Conservation (phyloP, 2,888 invertebrate genomes). For the Cephus spinipes region DNA sequence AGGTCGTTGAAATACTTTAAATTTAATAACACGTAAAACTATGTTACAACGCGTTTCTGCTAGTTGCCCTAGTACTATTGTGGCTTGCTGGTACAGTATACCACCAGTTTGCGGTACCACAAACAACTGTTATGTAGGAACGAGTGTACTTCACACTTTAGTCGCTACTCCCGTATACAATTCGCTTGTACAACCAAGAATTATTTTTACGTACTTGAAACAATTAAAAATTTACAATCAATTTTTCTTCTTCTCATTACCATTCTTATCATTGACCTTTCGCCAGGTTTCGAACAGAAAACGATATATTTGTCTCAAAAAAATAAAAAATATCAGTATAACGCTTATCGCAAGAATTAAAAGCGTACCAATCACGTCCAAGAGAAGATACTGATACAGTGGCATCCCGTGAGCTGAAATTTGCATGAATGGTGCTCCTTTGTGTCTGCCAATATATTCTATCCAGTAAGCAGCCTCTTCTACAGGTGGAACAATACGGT, state of each 20-base stretch:
- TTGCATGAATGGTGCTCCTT: slow-evolving; percentile 69
- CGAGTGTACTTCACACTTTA: not conserved
- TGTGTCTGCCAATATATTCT: slow-evolving; percentile 73
- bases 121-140: not conserved
- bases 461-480: slow-evolving; percentile 76
- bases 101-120: not conserved
- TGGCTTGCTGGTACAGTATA: not conserved
- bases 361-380: slow-evolving; percentile 34
- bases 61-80: not conserved
- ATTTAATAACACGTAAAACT: not conserved
- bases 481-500: slow-evolving; percentile 71
- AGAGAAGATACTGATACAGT: slow-evolving; percentile 60
- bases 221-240: not conserved
- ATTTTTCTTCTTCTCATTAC: not conserved
- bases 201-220: slow-evolving; percentile 1
- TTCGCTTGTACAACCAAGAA: not conserved
- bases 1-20: not conserved
- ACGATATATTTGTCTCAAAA: slow-evolving; percentile 7
- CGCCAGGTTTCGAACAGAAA: not conserved
- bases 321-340: slow-evolving; percentile 11
- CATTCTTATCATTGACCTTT: not conserved
- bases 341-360: slow-evolving; percentile 15
- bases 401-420: slow-evolving; percentile 69
- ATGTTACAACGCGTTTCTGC: not conserved
- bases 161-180: not conserved